Conservation (phyloP, 2,113 vertebrate genomes). For the Ailurus styani region DNA sequence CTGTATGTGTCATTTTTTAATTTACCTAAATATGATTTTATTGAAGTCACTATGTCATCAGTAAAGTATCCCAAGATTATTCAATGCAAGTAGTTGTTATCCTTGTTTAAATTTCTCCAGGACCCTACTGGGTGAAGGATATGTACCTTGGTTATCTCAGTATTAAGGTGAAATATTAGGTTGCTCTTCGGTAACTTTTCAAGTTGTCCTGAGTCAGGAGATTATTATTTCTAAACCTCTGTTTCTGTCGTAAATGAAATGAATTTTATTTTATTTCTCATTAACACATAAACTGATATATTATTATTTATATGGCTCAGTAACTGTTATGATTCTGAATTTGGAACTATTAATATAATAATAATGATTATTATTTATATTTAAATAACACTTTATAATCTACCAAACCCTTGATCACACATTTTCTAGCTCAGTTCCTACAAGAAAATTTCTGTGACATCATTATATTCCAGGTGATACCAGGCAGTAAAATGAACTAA, state of each 20-base stretch:
- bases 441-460: not conserved
- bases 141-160: not conserved
- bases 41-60: not conserved
- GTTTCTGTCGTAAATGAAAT: not conserved
- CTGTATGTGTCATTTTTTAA: not conserved
- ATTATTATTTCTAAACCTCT: not conserved
- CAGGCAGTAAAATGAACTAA: not conserved
- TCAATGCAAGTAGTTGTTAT: not conserved
- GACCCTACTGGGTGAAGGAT: not conserved
- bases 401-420: not conserved
- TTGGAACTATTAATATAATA: not conserved
- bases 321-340: not conserved
- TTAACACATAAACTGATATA: not conserved
- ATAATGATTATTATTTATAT: not conserved
- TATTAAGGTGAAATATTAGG: not conserved
- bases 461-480: not conserved
- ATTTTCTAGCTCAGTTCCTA: not conserved
- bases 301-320: not conserved
- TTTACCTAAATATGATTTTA: not conserved
- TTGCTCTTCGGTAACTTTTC: not conserved
- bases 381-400: not conserved
- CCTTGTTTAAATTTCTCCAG: not conserved
- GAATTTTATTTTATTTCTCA: not conserved
- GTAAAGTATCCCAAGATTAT: not conserved
- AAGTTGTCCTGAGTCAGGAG: not conserved